Evolutionary conservation across 2,113 vertebrate species (phyloP), one percentile per base, ranked within the genome.

Genomic region (Gallinago jamesoni): DNA sequence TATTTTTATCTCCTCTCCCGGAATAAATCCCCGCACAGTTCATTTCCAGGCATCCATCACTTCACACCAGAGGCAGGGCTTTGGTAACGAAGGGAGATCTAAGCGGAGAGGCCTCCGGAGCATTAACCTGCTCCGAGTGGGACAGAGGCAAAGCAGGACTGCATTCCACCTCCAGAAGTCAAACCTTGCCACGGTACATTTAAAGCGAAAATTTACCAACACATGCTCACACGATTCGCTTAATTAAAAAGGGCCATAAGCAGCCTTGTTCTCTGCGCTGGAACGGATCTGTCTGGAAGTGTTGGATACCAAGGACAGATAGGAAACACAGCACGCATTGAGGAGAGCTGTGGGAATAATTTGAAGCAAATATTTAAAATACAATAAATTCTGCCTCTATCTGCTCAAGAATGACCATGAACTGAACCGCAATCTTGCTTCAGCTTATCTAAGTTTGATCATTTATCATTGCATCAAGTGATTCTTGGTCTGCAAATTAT

Each of bases 11-110:
- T 95, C 31, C 56, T 85, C 77, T 90, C 92, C 94, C 72, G 3
- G 94, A 95, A 96, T 97, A 96, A 96, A 94, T 97, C 96, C 73
- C 59, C 9, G 2, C 89, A 93, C 95, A 94, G 93, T 89, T 97
- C 93, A 97, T 97, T 97, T 96, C 91, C 94, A 97, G 91, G 77
- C 95, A 96, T 96, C 90, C 95, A 86, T 97, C 96, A 94, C 85
- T 63, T 93, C 87, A 91, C 95, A 95, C 95, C 91, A 94, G 48
- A 59, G 86, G 59, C 73, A 81, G 68, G 41, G 57, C 87, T 92
- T 87, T 93, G 74, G 90, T 93, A 93, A 94, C 14, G 10, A 68
- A 70, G 68, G 67, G 74, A 93, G 95, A 96, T 96, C 92, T 95
- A 88, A 96, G 94, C 13, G 0, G 73, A 48, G 66, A 81, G 88